Conservation (phyloP, 1,140 invertebrate genomes). For the Bombyx mandarina region DNA sequence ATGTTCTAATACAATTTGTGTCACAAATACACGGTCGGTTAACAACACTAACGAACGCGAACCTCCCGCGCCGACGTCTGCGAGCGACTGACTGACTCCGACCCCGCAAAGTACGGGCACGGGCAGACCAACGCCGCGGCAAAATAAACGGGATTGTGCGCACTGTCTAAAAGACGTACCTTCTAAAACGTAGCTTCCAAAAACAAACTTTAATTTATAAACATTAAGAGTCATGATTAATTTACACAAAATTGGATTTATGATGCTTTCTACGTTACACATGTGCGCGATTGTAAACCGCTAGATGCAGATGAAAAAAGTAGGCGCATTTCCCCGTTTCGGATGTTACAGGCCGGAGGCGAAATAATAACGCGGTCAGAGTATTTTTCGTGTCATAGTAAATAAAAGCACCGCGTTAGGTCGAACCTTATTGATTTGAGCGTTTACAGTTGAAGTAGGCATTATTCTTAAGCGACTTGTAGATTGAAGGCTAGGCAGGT, state of each 20-base stretch:
- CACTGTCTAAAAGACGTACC: slow-evolving; percentile 29
- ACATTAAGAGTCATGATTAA: neutral
- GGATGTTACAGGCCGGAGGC: slow-evolving; percentile 43
- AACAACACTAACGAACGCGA: slow-evolving; percentile 21
- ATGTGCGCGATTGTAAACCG: slow-evolving; percentile 18
- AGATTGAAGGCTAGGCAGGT: no score
- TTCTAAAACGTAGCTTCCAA: neutral
- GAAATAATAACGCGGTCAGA: slow-evolving; percentile 33
- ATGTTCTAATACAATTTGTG: slow-evolving; percentile 35
- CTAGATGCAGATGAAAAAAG: slow-evolving; percentile 62
- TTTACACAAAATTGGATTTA: neutral
- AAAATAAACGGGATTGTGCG: slow-evolving; percentile 35
- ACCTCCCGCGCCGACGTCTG: slow-evolving; percentile 21
- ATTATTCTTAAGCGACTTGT: neutral
- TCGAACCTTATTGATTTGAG: slow-evolving; percentile 4
- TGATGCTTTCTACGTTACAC: neutral
- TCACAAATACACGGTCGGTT: slow-evolving; percentile 16
- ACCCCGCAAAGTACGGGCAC: neutral
- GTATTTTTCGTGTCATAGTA: slow-evolving; percentile 29
- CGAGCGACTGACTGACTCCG: slow-evolving; percentile 35
- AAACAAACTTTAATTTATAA: no score
- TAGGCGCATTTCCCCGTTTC: slow-evolving; percentile 50
- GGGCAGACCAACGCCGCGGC: slow-evolving; percentile 20
- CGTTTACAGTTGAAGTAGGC: neutral
- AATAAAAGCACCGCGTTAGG: slow-evolving; percentile 10